Base-by-base conservation (phyloP, 2,113 vertebrate species). In the Petrocephalus zakoni region DNA sequence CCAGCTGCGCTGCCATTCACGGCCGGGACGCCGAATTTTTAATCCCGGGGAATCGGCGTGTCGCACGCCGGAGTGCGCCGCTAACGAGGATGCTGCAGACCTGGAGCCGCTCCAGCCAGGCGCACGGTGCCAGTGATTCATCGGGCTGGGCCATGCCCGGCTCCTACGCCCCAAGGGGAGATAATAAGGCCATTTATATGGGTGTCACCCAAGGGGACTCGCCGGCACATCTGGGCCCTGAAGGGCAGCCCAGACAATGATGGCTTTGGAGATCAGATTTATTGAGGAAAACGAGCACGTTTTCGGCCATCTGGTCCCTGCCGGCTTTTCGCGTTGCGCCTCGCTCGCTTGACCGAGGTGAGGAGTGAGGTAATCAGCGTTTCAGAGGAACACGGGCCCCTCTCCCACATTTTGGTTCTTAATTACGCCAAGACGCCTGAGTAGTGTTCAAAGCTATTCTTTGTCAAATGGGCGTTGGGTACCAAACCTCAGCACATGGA, bases 11-110 rank as follows among this genome's bases (percentile, higher is more conserved):
- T 96, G 95, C 95, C 96, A 94, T 92, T 91, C 92, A 93, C 87
- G 90, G 92, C 91, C 93, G 42, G 88, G 58, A 86, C 87, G 82
- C 90, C 94, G 94, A 22, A 96, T 96, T 52, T 90, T 96, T 95
- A 96, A 96, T 95, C 93, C 95, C 93, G 93, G 92, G 96, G 94
- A 96, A 95, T 96, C 96, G 93, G 95, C 58, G 87, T 78, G 72
- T 88, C 53, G 55, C 61, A 88, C 88, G 64, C 51, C 47, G 81
- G 87, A 89, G 86, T 75, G 21, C 42, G 87, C 87, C 47, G 53
- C 90, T 91, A 91, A 92, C 91, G 91, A 91, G 89, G 92, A 90
- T 91, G 90, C 91, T 78, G 90, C 91, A 89, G 90, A 89, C 89
- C 91, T 92, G 91, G 91, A 92, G 88, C 61, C 15, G 22, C 82